Conservation (phyloP, 2,888 invertebrate species). For the Tenthredo mesomela region DNA sequence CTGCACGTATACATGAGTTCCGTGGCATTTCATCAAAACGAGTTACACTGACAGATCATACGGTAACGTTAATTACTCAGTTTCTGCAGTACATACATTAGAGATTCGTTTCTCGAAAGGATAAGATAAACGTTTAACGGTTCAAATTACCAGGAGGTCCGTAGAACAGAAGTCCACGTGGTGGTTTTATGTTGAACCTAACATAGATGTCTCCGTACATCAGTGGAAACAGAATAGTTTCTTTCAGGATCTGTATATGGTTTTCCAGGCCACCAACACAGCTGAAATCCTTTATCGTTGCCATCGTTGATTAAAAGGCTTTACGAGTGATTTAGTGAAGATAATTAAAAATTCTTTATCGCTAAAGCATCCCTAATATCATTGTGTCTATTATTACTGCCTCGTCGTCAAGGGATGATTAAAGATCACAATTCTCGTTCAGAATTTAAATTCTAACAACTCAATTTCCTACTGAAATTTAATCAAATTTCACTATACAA, state of each 20-base stretch:
- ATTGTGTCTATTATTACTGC: not conserved
- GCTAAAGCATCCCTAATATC: not conserved
- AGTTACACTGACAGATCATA: conserved; percentile 19
- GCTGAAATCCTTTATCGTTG: conserved; percentile 70
- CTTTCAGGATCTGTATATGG: conserved; percentile 91
- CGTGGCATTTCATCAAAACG: conserved; percentile 22
- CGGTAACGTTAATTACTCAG: conserved; percentile 19
- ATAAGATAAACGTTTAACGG: conserved; percentile 10
- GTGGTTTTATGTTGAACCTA: conserved; percentile 90
- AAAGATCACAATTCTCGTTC: not conserved
- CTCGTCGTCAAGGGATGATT: not conserved
- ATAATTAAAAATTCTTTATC: not conserved
- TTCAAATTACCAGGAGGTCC: conserved; percentile 87
- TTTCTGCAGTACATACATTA: not conserved
- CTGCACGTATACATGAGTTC: not conserved
- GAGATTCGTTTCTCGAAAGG: not conserved
- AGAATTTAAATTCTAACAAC: not conserved
- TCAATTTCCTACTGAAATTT: conserved; percentile 10
- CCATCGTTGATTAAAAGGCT: conserved; percentile 60
- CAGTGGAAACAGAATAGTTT: conserved; percentile 94
- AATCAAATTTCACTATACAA: not conserved
- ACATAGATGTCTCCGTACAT: conserved; percentile 93
- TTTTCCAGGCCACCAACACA: conserved; percentile 89
- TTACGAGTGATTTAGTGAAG: not conserved
- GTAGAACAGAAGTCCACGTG: conserved; percentile 93